These are phyloP conservation scores for Pseudopleuronectes americanus DNA, from an alignment of 2,797 vertebrate species.

Conservation along the genomic window DNA sequence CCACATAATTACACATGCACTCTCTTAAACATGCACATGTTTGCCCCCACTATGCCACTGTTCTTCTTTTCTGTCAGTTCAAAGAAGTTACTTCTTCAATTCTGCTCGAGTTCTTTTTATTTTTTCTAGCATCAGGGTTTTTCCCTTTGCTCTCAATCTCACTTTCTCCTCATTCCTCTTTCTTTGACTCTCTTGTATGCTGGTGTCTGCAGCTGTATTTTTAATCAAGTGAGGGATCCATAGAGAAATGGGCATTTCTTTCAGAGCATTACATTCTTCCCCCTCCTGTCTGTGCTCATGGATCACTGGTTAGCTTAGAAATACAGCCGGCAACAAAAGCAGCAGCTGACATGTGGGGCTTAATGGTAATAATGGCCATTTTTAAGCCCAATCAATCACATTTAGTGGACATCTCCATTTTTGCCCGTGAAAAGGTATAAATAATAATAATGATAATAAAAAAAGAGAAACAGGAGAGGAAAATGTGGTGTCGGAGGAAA, in stretches of 20 bases:
- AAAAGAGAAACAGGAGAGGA: conserved; percentile 78
- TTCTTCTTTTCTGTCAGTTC: conserved; percentile 59
- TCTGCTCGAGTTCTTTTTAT: conserved; percentile 71
- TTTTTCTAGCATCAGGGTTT: conserved; percentile 68
- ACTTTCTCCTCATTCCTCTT: conserved; percentile 70
- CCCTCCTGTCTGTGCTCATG: conserved; percentile 96
- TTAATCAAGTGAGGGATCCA: conserved; percentile 94
- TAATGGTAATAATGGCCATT: conserved; percentile 99
- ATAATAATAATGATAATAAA: conserved; percentile 94
- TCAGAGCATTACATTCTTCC: conserved; percentile 92
- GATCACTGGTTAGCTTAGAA: conserved; percentile 99
- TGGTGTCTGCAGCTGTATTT: conserved; percentile 93
- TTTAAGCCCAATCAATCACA: conserved; percentile 99
- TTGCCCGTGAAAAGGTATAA: conserved; percentile 98
- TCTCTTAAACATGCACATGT: conserved; percentile 39
- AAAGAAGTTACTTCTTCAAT: conserved; percentile 77
- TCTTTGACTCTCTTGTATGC: conserved; percentile 80
- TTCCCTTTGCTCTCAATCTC: conserved; percentile 72
- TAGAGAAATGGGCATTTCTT: conserved; percentile 92
- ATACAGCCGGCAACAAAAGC: conserved; percentile 94
- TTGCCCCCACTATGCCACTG: conserved; percentile 48
- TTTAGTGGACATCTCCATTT: conserved; percentile 99
- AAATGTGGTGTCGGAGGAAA: conserved; percentile 57
- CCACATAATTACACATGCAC: conserved; percentile 50
- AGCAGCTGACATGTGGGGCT: conserved; percentile 95